These are phyloP conservation scores for Pipistrellus pipistrellus DNA, from an alignment of 2,797 vertebrate species.

Conservation along the genomic window DNA sequence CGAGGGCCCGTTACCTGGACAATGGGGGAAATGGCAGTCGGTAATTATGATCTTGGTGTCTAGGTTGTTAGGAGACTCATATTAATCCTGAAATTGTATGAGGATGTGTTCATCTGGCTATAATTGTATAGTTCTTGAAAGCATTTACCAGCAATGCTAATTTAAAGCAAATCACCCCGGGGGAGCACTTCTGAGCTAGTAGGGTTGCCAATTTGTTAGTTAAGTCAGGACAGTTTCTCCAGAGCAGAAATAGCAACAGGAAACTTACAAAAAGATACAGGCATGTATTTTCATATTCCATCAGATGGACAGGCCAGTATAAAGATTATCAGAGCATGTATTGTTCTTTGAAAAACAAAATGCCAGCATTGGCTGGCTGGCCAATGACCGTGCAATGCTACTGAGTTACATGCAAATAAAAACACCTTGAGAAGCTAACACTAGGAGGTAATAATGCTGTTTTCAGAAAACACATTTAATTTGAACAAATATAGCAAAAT, in stretches of 20 bases:
- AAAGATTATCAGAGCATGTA: constrained; percentile 10
- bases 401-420: constrained; percentile 33
- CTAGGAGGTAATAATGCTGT: constrained; percentile 57
- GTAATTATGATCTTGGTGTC: constrained; percentile 88
- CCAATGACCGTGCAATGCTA: not conserved
- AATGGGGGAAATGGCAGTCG: constrained; percentile 81
- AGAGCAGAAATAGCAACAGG: constrained; percentile 62
- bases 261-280: constrained; percentile 65
- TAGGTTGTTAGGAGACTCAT: constrained; percentile 85
- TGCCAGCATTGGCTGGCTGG: not conserved
- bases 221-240: constrained; percentile 70
- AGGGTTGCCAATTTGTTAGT: constrained; percentile 65
- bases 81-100: constrained; percentile 86
- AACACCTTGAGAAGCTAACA: constrained; percentile 34
- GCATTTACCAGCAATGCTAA: constrained; percentile 79
- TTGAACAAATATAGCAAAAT: constrained; percentile 57
- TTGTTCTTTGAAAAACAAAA: constrained; percentile 47
- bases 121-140: constrained; percentile 85
- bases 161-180: constrained; percentile 71
- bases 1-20: constrained; percentile 86
- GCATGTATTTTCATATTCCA: constrained; percentile 63
- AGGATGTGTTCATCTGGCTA: constrained; percentile 83
- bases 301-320: constrained; percentile 25
- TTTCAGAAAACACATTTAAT: constrained; percentile 68
- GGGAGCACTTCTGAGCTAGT: constrained; percentile 55